Conservation (phyloP, 2,113 vertebrate species). For the Pangasianodon hypophthalmus region DNA sequence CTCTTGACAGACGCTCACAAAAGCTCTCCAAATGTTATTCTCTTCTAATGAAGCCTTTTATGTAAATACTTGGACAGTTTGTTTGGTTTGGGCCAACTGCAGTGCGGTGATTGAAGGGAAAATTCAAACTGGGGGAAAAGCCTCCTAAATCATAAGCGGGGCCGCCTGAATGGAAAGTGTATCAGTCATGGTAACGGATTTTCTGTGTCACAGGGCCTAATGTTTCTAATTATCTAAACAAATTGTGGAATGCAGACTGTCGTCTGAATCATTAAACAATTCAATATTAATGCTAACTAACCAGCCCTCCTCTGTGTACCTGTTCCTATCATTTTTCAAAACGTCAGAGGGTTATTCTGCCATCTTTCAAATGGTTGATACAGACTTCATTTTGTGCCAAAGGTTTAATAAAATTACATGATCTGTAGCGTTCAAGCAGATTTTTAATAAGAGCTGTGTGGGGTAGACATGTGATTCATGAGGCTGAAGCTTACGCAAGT, state of each 20-base stretch:
- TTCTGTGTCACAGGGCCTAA: slow-evolving; percentile 7
- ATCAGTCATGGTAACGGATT: slow-evolving; percentile 32
- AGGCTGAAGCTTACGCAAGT: not conserved
- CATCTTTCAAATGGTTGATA: not conserved
- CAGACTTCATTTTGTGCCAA: not conserved
- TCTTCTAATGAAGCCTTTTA: slow-evolving; percentile 51
- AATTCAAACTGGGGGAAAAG: slow-evolving; percentile 31
- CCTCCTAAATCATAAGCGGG: slow-evolving; percentile 12
- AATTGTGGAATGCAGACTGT: slow-evolving; percentile 26
- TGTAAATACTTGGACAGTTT: slow-evolving; percentile 46
- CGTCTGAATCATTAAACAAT: slow-evolving; percentile 25
- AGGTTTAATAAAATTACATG: not conserved
- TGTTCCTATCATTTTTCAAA: not conserved
- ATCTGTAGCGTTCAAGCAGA: not conserved
- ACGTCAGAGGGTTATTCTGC: not conserved
- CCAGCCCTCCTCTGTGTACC: not conserved
- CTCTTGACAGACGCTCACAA: slow-evolving; percentile 52
- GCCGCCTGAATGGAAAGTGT: not conserved
- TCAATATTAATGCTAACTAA: slow-evolving; percentile 33
- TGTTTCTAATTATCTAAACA: slow-evolving; percentile 40
- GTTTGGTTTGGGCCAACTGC: slow-evolving; percentile 21
- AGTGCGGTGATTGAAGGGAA: slow-evolving; percentile 29
- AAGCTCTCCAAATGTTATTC: slow-evolving; percentile 54
- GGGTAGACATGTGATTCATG: not conserved
- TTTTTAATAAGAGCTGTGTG: not conserved